Percentiles rank a stretch among this genome's conserved stretches.
These are phyloP conservation scores for Cyphomyrmex costatus DNA, from an alignment of 1,140 invertebrate species.

Conservation along the genomic window DNA sequence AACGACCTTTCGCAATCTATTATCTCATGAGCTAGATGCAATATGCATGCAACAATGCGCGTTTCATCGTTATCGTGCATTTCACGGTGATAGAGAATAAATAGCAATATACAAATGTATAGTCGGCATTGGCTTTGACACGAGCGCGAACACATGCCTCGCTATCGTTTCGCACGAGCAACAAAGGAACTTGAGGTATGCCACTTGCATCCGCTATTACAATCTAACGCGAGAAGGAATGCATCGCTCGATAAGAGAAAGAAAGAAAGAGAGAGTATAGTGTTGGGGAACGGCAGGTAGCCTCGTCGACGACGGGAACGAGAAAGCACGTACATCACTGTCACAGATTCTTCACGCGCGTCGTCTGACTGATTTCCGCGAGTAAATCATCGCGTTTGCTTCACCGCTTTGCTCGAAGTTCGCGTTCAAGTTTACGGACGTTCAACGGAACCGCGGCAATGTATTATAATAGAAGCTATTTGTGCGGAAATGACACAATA, in stretches of 20 bases:
- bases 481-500: conserved; percentile 45
- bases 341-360: conserved; percentile 61
- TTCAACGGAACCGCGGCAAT: not conserved
- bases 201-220: conserved; percentile 66
- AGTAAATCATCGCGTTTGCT: conserved; percentile 57
- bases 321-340: conserved; percentile 62
- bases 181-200: conserved; percentile 61
- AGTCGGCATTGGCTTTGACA: conserved; percentile 46
- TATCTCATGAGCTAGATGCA: not conserved
- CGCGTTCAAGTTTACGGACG: conserved; percentile 8
- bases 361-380: conserved; percentile 62
- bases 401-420: conserved; percentile 31
- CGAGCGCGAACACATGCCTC: conserved; percentile 12
- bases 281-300: conserved; percentile 26
- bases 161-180: conserved; percentile 51
- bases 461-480: conserved; percentile 33
- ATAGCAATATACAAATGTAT: conserved; percentile 7
- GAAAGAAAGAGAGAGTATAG: conserved; percentile 19
- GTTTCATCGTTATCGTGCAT: not conserved
- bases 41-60: conserved; percentile 13
- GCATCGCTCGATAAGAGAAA: conserved; percentile 15
- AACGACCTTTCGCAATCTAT: not conserved
- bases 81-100: conserved; percentile 9
- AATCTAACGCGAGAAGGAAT: conserved; percentile 68
- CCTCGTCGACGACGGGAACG: conserved; percentile 12